Base-by-base conservation (phyloP, 2,888 invertebrate genomes). In the Labia minor region DNA sequence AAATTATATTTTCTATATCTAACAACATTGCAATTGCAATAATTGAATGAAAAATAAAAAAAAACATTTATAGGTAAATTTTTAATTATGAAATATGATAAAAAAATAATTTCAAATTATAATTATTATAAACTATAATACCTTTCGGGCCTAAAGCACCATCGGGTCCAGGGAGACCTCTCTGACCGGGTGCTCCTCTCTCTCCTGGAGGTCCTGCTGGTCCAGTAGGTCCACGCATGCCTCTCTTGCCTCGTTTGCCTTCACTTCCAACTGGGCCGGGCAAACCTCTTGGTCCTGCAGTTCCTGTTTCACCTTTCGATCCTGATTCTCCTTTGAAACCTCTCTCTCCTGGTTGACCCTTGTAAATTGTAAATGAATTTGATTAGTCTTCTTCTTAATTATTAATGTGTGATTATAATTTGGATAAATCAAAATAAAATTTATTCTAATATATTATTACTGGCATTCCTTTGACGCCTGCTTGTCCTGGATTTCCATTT, bases 271-370 rank as follows among this genome's bases (percentile, higher is more conserved):
- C 76, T 2, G 82, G 80, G 1, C 92, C 92, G 1, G 89, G 89
- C 10, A 88, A 73, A 19, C 92, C 92, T 70, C 90, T 81, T 1
- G 88, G 87, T 0, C 92, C 92, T 1, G 84, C 79, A 1, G 81
- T 77, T 3, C 92, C 92, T 6, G 78, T 72, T 77, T 91, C 91
- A 26, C 92, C 92, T 77, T 91, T 88, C 26, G 81, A 79, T 6
- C 92, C 92, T 0, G 77, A 72, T 73, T 92, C 91, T 37, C 92
- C 92, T 81, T 90, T 91, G 68, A 82, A 82, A 8, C 92, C 92
- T 72, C 89, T 80, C 77, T 91, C 90, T 33, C 92, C 92, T 26
- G 87, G 84, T 72, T 81, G 78, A 21, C 91, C 92, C 89, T 89
- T 67, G 19, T 69, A 70, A 26, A 69, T 64, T 70, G n/a, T n/a